A percentile compares a stretch with the other conserved stretches of the same genome.
Conservation (phyloP, 2,797 vertebrate genomes). For the Trichosurus vulpecula region DNA sequence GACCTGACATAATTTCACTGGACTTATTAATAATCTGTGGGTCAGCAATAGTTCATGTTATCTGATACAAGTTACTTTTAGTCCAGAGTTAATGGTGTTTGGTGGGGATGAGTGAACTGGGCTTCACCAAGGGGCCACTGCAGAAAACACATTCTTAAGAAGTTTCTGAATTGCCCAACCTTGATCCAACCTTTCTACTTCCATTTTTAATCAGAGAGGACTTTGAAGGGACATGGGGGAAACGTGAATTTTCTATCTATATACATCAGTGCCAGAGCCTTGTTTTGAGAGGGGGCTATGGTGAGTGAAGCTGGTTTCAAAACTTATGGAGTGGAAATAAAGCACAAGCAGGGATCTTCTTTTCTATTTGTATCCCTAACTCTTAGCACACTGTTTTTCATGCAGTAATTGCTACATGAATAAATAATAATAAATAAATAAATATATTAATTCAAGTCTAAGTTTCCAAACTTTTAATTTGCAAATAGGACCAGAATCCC, state of each 20-base stretch:
- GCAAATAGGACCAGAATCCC: not conserved
- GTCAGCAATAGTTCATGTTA: not conserved
- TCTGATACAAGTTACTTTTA: constrained; percentile 32
- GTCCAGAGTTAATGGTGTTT: constrained; percentile 38
- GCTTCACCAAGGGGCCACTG: not conserved
- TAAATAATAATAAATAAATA: too few species aligned
- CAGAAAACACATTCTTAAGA: not conserved
- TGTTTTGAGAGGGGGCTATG: not conserved
- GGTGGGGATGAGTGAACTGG: not conserved
- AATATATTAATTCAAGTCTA: not conserved
- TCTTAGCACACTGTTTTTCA: not conserved
- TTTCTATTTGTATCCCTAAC: not conserved
- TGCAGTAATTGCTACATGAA: not conserved
- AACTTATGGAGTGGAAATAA: not conserved
- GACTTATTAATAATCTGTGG: not conserved
- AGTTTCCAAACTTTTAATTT: not conserved
- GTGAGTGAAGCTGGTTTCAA: not conserved
- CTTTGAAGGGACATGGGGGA: constrained; percentile 6
- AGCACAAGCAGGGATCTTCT: not conserved
- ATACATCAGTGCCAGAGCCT: not conserved
- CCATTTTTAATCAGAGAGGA: constrained; percentile 19
- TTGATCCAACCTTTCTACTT: not conserved
- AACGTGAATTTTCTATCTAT: not conserved
- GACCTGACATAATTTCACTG: constrained; percentile 2
- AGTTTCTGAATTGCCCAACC: not conserved